phyloP scores from a whole-genome alignment of 2,113 vertebrate species.

The Ondatra zibethicus region DNA sequence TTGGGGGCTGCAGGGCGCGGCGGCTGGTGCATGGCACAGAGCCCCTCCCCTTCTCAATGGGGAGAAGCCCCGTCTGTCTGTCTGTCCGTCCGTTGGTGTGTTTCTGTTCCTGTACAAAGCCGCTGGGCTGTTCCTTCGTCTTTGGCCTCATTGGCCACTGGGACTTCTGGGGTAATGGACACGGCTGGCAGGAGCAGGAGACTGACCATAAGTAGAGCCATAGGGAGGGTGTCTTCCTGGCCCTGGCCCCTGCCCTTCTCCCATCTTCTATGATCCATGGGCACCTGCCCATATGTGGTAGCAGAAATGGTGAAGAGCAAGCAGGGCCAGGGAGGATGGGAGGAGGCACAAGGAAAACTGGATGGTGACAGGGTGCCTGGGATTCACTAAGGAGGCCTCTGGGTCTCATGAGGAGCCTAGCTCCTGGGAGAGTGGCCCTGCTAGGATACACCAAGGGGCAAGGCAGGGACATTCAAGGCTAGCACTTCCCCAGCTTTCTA shows the following conservation, averaged over 20 bases:
- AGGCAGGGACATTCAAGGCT: background rate
- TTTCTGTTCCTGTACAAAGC: conserved; percentile 80
- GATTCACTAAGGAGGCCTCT: conserved; percentile 1
- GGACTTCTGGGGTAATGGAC: conserved; percentile 65
- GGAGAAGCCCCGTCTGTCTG: conserved; percentile 82
- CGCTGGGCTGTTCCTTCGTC: conserved; percentile 70
- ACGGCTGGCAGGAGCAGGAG: conserved; percentile 58
- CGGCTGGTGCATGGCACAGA: conserved; percentile 94
- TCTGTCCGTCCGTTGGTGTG: conserved; percentile 81
- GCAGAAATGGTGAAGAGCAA: conserved; percentile 44
- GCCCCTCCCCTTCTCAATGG: conserved; percentile 79
- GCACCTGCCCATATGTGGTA: conserved; percentile 29
- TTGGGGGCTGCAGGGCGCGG: conserved; percentile 92
- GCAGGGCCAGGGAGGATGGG: background rate
- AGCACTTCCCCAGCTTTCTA: background rate
- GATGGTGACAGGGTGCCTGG: background rate
- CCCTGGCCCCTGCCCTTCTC: background rate
- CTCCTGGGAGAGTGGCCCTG: conserved; percentile 13
- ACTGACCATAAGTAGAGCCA: conserved; percentile 55
- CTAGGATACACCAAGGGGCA: background rate
- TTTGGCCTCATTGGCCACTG: conserved; percentile 73
- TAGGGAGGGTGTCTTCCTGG: conserved; percentile 38
- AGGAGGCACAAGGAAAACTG: background rate
- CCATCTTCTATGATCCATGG: conserved; percentile 50
- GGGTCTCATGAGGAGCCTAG: background rate